phyloP scores from a whole-genome alignment of 2,113 vertebrate species.

The Holacanthus passer region DNA sequence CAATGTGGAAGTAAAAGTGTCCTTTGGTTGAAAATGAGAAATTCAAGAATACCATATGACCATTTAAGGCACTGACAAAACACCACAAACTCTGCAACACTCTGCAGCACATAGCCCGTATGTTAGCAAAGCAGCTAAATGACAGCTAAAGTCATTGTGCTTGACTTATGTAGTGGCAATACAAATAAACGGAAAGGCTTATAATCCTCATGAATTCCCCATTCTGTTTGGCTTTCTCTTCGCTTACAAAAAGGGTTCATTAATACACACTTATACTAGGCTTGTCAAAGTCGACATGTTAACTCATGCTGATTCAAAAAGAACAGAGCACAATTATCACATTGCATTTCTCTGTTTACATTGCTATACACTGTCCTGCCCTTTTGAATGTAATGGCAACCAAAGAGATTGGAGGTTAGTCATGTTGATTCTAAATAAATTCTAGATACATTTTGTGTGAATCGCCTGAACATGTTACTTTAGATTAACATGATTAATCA shows the following conservation, averaged over 20 bases:
- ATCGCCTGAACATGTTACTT: neutral
- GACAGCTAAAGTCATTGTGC: neutral
- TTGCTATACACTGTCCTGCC: neutral
- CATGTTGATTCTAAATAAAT: neutral
- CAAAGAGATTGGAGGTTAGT: neutral
- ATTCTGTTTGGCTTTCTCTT: neutral
- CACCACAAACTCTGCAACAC: neutral
- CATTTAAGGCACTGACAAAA: neutral
- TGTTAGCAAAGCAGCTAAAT: neutral
- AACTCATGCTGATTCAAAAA: neutral
- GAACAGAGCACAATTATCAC: neutral
- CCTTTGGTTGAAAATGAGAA: neutral
- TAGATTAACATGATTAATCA: neutral
- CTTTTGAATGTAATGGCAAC: neutral
- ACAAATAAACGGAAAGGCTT: neutral
- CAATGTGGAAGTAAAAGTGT: neutral
- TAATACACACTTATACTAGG: neutral
- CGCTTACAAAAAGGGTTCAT: neutral
- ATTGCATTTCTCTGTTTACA: neutral
- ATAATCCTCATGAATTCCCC: neutral
- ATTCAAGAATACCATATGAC: neutral
- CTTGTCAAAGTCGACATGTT: constrained; percentile 2
- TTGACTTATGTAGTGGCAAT: neutral
- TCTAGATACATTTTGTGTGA: neutral
- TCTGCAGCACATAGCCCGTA: neutral